Base-by-base conservation (phyloP, 1,140 invertebrate genomes). In the Laodelphax striatellus region DNA sequence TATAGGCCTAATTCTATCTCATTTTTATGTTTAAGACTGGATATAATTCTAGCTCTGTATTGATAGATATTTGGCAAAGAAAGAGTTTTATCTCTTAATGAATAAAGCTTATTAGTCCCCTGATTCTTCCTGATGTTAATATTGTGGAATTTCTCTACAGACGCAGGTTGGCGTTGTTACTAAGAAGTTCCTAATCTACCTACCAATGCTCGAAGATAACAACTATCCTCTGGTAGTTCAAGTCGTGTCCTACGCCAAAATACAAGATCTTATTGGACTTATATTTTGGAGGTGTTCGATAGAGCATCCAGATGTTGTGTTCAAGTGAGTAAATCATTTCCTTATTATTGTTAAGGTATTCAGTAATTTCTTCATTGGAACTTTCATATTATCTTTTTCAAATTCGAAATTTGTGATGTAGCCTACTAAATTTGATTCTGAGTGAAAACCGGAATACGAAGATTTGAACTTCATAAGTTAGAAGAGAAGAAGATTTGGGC, bases 191-290 rank as follows among this genome's bases (percentile, higher is more conserved):
- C 82, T 82, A 66, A 90, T 97, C 63, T 97, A 88, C 70, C 80
- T 96, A 70, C 91, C 86, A 53, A 91, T 96, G 85, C 72, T 92
- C 14, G 81, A 86, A 24, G 81, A 84, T 60, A 83, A 86, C 43
- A 82, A 83, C 62, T 95, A 92, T 77, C 93, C 93, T 0, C 75
- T 97, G 68, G 77, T 84, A 68, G 83, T 97, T 17, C 81, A 81
- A 64, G 87, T 94, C 38, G 75, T 92, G 58, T 80, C 85, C 24
- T 84, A 79, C 67, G 92, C 94, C 19, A 94, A 88, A 76, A 90
- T 97, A 34, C 77, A 83, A 64, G 93, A 98, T 70, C 80, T 97
- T n/a, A 91, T 97, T 73, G 94, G 94, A 17, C 82, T 97, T 17
- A 92, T 91, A 66, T 92, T 92, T 73, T 94, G 87, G 69, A 87